phyloP scores from a whole-genome alignment of 2,888 invertebrate genomes.

The Caenorhabditis wallacei region DNA sequence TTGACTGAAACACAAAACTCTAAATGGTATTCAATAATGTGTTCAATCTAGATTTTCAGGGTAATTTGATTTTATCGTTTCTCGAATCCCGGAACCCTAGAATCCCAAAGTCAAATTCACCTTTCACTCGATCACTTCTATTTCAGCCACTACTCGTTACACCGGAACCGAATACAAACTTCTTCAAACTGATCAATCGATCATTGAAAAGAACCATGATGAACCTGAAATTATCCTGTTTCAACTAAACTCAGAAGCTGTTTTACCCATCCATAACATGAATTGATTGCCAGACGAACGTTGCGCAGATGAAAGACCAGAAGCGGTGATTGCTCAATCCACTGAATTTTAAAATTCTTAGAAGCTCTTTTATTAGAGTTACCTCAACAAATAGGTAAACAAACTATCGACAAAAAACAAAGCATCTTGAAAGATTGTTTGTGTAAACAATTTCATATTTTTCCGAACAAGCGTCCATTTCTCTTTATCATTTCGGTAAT shows the following conservation, averaged over 20 bases:
- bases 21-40: too few species aligned
- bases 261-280: conserved; percentile 42
- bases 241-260: neutral
- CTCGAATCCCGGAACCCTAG: too few species aligned
- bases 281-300: conserved; percentile 40
- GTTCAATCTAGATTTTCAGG: too few species aligned
- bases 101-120: too few species aligned
- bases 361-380: neutral
- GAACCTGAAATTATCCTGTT: conserved; percentile 15
- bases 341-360: neutral
- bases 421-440: conserved; percentile 33
- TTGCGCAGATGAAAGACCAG: conserved; percentile 45
- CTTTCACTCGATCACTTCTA: too few species aligned
- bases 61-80: too few species aligned
- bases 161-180: conserved; percentile 1
- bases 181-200: conserved; percentile 20
- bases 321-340: conserved; percentile 22
- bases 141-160: conserved; percentile 1
- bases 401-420: conserved; percentile 36
- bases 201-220: conserved; percentile 49
- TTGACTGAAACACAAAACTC: too few species aligned
- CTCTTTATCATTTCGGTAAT: conserved; percentile 5
- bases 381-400: conserved; percentile 32
- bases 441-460: conserved; percentile 23
- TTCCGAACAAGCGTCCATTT: conserved; percentile 7